Evolutionary conservation across 2,797 vertebrate species (phyloP).

Genomic region (Crocodylus rhombifer): DNA sequence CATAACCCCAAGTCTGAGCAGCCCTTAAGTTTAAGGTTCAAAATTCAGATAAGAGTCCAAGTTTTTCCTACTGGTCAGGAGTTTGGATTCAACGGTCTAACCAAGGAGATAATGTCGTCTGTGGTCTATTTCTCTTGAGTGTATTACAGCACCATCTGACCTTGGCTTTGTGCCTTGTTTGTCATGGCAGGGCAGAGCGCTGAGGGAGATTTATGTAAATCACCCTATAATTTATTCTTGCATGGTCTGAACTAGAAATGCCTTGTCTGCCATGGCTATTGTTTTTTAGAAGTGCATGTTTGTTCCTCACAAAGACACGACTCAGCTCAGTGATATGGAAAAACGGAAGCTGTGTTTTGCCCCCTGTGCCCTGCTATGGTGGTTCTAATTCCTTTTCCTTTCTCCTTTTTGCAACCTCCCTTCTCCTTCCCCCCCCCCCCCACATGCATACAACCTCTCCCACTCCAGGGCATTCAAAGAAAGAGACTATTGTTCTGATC

Average conservation of each 20-base stretch:
- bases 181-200: accelerated
- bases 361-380: neutral
- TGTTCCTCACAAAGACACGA: constrained; percentile 5
- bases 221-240: neutral
- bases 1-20: accelerated
- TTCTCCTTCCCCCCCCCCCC: neutral
- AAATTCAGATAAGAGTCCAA: neutral
- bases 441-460: neutral
- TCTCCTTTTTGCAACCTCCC: neutral
- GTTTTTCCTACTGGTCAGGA: neutral
- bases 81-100: neutral
- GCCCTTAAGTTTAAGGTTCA: neutral
- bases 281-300: neutral
- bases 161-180: neutral
- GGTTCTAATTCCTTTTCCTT: constrained; percentile 1
- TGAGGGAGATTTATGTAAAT: neutral
- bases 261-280: neutral
- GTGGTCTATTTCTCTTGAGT: accelerated
- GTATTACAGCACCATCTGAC: neutral
- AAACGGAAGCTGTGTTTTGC: constrained; percentile 30
- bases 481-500: neutral
- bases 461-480: neutral
- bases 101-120: neutral
- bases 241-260: constrained; percentile 30
- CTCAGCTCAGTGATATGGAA: constrained; percentile 29